Evolutionary conservation across 2,797 vertebrate species (phyloP), one percentile per base, ranked within the genome.

Genomic region (Myripristis murdjan): DNA sequence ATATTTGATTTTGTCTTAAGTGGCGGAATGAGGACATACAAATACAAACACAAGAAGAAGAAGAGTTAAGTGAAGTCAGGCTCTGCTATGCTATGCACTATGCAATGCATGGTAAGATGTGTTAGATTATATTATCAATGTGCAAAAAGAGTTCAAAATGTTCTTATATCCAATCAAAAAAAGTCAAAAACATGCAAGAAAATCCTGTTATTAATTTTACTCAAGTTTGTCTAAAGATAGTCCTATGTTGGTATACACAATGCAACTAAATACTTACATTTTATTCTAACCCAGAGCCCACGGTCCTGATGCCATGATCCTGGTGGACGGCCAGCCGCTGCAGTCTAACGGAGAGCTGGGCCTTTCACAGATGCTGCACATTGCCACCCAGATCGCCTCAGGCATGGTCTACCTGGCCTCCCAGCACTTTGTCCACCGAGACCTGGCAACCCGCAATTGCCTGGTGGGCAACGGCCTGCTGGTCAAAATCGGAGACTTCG

Each of bases 401-500:
- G 98, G 98, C 70, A 99, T 99, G 98, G 96, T 97, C 47, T 99
- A 99, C 94, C 95, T 99, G 77, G 95, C 95, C 79, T 99, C 98
- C 33, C 98, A 99, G 92, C 98, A 99, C 93, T 99, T 99, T 65
- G 98, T 99, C 74, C 98, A 99, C 89, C 96, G 98, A 83, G 98
- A 99, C 93, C 93, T 99, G 94, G 98, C 98, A 78, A 99, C 98
- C 16, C 96, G 98, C 82, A 99, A 99, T 87, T 99, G 98, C 86
- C 95, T 99, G 86, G 98, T 99, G 1, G 98, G 98, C 77, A 97
- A 96, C 14, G 97, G 97, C 84, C 95, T 99, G 51, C 93, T 98
- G 84, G 98, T 99, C 82, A 99, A 99, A 95, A 99, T 99, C 1
- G 98, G 98, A 75, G 98, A 99, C 91, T 99, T 99, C 18, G 98